These are phyloP conservation scores for Pseudopleuronectes americanus DNA, from an alignment of 2,797 vertebrate species.

Conservation along the genomic window DNA sequence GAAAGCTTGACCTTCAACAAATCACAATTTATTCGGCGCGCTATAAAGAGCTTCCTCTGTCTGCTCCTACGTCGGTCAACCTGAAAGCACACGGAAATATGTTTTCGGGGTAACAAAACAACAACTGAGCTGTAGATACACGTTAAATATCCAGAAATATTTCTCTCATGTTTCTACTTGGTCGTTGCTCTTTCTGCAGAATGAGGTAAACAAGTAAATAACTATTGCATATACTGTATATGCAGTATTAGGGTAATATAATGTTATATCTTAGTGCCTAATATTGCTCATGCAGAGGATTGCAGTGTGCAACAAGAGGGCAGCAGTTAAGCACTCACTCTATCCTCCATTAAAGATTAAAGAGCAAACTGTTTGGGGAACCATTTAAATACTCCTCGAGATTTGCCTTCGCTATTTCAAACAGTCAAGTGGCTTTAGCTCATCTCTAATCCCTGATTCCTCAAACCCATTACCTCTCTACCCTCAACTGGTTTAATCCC, in stretches of 20 bases:
- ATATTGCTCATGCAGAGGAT: conserved; percentile 2
- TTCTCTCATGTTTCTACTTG: neutral
- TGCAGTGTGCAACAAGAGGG: conserved; percentile 38
- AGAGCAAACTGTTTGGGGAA: conserved; percentile 13
- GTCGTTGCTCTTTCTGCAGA: neutral
- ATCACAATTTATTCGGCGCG: conserved; percentile 49
- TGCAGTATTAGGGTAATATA: neutral
- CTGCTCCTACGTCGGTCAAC: conserved; percentile 30
- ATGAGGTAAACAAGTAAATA: neutral
- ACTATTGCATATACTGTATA: neutral
- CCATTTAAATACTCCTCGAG: conserved; percentile 2
- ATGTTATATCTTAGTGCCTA: neutral
- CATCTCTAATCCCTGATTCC: conserved; percentile 9
- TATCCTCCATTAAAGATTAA: conserved; percentile 17
- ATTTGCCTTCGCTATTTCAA: conserved; percentile 14
- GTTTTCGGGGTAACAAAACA: conserved; percentile 16
- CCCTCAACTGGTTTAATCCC: conserved; percentile 20
- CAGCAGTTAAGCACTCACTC: conserved; percentile 24
- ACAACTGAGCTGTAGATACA: neutral
- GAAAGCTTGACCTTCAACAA: conserved; percentile 77
- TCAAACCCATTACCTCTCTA: neutral
- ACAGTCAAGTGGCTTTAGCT: neutral
- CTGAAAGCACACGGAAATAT: conserved; percentile 36
- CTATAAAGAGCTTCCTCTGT: conserved; percentile 43
- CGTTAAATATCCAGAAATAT: neutral